These are phyloP conservation scores for Stegastes partitus DNA, from an alignment of 2,113 vertebrate species.

Conservation along the genomic window DNA sequence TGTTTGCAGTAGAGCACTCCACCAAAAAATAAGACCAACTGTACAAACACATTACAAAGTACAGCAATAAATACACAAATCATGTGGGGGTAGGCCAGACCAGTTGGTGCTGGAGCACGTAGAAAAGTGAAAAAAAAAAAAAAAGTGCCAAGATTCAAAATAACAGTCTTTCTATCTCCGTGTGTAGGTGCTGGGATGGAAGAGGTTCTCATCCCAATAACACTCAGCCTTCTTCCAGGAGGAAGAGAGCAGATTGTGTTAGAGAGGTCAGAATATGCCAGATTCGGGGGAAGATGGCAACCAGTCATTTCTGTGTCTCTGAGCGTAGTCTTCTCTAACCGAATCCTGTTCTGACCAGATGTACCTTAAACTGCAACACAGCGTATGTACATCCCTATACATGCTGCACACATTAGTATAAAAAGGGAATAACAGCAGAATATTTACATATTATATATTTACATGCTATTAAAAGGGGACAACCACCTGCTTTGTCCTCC, in stretches of 20 bases:
- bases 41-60: constrained; percentile 8
- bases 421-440: not conserved
- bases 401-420: not conserved
- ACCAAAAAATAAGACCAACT: not conserved
- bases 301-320: constrained; percentile 5
- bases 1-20: not conserved
- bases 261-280: constrained; percentile 35
- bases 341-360: constrained; percentile 3
- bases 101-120: not conserved
- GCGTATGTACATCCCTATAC: not conserved
- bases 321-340: not conserved
- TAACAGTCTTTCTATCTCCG: constrained; percentile 21
- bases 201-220: constrained; percentile 26
- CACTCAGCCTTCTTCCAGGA: constrained; percentile 19
- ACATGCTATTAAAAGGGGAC: not conserved
- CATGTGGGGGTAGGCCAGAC: not conserved
- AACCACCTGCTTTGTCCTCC: not conserved
- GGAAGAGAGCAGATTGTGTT: constrained; percentile 3
- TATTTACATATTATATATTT: not conserved
- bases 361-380: constrained; percentile 1
- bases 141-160: constrained; percentile 44
- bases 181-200: constrained; percentile 37
- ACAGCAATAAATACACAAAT: constrained; percentile 23
- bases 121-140: not conserved
- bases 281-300: not conserved